Conservation (phyloP, 1,140 invertebrate species). For the Meloidogyne hapla region DNA sequence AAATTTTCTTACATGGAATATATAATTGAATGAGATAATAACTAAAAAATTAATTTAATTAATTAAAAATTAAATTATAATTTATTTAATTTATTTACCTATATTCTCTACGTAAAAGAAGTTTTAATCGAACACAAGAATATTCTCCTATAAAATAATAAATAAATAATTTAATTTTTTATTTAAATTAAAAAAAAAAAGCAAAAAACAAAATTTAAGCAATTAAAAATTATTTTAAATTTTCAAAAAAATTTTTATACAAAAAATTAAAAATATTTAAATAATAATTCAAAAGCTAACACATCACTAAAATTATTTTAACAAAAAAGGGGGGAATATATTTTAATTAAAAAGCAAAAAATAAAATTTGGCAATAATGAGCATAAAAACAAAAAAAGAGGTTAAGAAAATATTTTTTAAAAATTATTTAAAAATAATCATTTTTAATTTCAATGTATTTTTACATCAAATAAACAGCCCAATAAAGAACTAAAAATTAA, state of each 20-base stretch:
- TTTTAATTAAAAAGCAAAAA: not conserved
- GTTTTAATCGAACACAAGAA: conserved; percentile 56
- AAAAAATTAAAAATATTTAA: too few relatives aligned
- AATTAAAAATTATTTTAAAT: not conserved
- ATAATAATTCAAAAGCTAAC: not conserved
- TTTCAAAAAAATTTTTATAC: conserved; percentile 4
- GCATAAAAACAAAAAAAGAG: conserved; percentile 17
- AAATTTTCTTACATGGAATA: conserved; percentile 64
- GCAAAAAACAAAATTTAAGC: not conserved
- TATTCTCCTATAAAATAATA: conserved; percentile 72
- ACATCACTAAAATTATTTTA: not conserved
- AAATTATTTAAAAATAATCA: too few relatives aligned
- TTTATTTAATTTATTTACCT: conserved; percentile 54
- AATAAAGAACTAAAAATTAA: conserved; percentile 55
- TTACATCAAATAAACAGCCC: conserved; percentile 63
- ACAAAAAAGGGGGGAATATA: not conserved
- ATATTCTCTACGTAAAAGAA: conserved; percentile 66
- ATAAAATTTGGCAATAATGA: conserved; percentile 2
- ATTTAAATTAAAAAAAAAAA: not conserved
- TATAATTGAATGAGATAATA: conserved; percentile 86
- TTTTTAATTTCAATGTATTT: too few relatives aligned
- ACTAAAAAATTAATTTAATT: conserved; percentile 76
- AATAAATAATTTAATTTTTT: not conserved
- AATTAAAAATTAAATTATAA: not conserved
- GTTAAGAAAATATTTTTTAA: conserved; percentile 5